Evolutionary conservation across 2,888 invertebrate species (phyloP), one percentile per base, ranked within the genome.

Genomic region (Plebejus argus): DNA sequence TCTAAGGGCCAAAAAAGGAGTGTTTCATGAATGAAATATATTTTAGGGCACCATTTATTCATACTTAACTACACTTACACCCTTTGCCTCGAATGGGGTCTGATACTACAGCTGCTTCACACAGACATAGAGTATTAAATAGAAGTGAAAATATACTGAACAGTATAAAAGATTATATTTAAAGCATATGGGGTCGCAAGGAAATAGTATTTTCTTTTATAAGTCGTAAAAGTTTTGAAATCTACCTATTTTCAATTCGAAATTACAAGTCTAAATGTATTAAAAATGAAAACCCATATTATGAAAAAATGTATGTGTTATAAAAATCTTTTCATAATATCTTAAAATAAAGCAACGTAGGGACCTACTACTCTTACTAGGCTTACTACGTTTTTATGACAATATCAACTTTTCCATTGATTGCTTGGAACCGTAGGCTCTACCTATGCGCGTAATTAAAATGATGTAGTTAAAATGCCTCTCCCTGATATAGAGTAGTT

Each of bases 401-500:
- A 61, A 12, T 66, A 71, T 71, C 7, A 5, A 71, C 71, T 35
- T 39, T 20, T 71, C 39, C 10, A 23, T 8, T 71, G 45, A 71
- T 71, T 72, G 45, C 20, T 39, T 20, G 45, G 18, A 53, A 53
- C 49, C 23, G 66, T 66, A 45, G 45, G 45, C 45, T 45, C 45
- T 45, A 28, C 66, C 28, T 15, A 28, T 15, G 23, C 49, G 23
- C 18, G 45, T 49, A 53, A 74, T 49, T 74, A 49, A 49, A 74
- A 74, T 49, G 23, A 23, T 53, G 74, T 74, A 28, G 49, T 74
- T 74, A 74, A 74, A 74, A 74, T 74, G 15, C 23, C 49, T 74
- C 23, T 23, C 28, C 53, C 74, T 53, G 28, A 49, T 74, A 53
- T 74, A 74, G 53, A 28, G 18, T 74, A 45, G 5, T 72, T 39